Percentiles rank a stretch among this genome's conserved stretches.
Conservation (phyloP, 2,888 invertebrate genomes). For the Idaea dimidiata region DNA sequence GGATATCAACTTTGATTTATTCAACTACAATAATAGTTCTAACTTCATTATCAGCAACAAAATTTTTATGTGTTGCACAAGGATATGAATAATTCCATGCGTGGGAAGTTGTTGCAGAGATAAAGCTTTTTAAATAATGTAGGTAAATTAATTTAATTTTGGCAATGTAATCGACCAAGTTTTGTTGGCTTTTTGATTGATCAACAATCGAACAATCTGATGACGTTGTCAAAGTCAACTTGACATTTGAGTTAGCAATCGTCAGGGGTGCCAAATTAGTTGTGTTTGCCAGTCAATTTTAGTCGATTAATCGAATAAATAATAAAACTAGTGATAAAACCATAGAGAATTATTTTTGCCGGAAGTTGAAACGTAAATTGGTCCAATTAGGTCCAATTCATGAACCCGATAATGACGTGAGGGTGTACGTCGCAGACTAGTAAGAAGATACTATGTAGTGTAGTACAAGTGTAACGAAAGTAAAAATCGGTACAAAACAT, state of each 20-base stretch:
- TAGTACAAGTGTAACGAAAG: no score
- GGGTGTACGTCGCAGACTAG: no score
- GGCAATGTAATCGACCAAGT: background rate
- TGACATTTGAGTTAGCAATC: background rate
- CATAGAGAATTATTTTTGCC: background rate
- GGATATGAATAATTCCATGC: slow-evolving; percentile 3
- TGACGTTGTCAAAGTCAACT: background rate
- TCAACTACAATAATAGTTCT: slow-evolving; percentile 12
- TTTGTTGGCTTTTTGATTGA: background rate
- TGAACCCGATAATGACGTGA: no score
- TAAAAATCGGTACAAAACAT: no score
- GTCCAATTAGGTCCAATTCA: no score
- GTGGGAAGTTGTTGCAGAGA: background rate
- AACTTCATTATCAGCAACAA: slow-evolving; percentile 1
- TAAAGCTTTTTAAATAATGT: slow-evolving; percentile 1
- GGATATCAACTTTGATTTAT: slow-evolving; percentile 7
- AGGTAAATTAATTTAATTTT: background rate
- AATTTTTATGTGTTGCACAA: background rate
- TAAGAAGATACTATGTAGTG: no score
- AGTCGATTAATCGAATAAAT: background rate
- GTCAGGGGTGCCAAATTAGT: background rate
- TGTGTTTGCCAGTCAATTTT: background rate
- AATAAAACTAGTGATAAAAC: background rate
- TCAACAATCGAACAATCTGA: background rate
- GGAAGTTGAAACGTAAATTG: background rate